Conservation (phyloP, 2,797 vertebrate genomes). For the Zenarchopterus dispar region DNA sequence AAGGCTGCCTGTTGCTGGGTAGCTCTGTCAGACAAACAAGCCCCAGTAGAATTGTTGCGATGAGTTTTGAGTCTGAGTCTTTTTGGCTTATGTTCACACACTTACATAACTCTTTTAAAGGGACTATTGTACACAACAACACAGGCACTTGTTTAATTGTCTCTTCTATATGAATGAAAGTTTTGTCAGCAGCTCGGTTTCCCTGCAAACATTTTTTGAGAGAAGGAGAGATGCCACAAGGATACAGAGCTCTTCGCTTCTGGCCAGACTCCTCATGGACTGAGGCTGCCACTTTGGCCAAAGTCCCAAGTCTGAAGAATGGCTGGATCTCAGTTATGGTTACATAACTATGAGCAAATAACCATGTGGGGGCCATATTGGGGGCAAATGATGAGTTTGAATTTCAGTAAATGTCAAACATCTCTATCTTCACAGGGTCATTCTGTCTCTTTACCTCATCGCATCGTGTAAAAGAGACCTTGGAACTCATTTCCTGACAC, state of each 20-base stretch:
- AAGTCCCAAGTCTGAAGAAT: conserved; percentile 39
- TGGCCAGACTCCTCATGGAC: conserved; percentile 41
- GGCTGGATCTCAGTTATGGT: conserved; percentile 41
- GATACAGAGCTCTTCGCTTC: conserved; percentile 20
- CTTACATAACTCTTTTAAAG: conserved; percentile 58
- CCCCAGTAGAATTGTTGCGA: conserved; percentile 40
- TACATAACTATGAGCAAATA: conserved; percentile 44
- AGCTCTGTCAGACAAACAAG: conserved; percentile 26
- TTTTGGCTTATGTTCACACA: conserved; percentile 46
- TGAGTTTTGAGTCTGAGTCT: conserved; percentile 43
- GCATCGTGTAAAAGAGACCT: neutral
- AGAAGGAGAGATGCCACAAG: conserved; percentile 17
- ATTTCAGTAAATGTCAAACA: conserved; percentile 7
- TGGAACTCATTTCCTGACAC: neutral
- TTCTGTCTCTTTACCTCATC: conserved; percentile 8
- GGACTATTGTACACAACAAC: conserved; percentile 18
- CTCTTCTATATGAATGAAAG: conserved; percentile 23
- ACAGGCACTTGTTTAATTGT: conserved; percentile 15
- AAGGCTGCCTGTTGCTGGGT: conserved; percentile 37
- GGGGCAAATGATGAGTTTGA: conserved; percentile 23
- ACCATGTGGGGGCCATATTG: conserved; percentile 30
- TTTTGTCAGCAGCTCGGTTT: neutral
- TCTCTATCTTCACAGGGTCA: neutral
- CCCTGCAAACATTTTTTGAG: conserved; percentile 4
- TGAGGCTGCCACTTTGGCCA: conserved; percentile 37